A percentile compares a stretch with the other conserved stretches of the same genome.
Conservation (phyloP, 2,888 invertebrate species). For the Synergus laeviventris region DNA sequence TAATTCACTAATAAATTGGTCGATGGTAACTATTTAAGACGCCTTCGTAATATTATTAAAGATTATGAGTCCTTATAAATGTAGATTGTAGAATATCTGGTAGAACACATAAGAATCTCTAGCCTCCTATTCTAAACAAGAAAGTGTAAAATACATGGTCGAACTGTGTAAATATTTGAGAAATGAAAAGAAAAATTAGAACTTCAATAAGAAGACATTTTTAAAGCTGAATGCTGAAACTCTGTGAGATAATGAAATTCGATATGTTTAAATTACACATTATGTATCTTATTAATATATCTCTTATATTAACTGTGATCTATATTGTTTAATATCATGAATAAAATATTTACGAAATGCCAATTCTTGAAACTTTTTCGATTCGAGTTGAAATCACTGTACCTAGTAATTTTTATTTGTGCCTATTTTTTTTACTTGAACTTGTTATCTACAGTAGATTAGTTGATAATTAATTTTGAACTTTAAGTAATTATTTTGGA, state of each 20-base stretch:
- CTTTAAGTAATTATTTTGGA: background rate
- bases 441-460: background rate
- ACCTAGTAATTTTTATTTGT: too few relatives aligned
- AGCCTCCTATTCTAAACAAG: background rate
- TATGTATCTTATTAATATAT: slow-evolving; percentile 30
- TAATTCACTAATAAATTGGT: background rate
- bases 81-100: slow-evolving; percentile 18
- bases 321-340: slow-evolving; percentile 33
- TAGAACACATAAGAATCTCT: slow-evolving; percentile 9
- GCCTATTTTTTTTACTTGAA: background rate
- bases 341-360: slow-evolving; percentile 31
- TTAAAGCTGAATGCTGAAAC: background rate
- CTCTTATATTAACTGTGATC: slow-evolving; percentile 36
- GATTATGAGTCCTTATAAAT: slow-evolving; percentile 19
- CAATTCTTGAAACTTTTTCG: background rate
- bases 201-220: background rate
- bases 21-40: slow-evolving; percentile 14
- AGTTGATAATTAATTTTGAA: background rate
- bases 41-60: slow-evolving; percentile 12
- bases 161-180: slow-evolving; percentile 31
- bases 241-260: slow-evolving; percentile 18
- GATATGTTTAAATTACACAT: slow-evolving; percentile 23
- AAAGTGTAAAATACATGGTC: background rate
- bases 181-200: background rate
- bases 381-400: background rate